These are phyloP conservation scores for Prionailurus viverrinus DNA, from an alignment of 2,113 vertebrate genomes.

Conservation along the genomic window DNA sequence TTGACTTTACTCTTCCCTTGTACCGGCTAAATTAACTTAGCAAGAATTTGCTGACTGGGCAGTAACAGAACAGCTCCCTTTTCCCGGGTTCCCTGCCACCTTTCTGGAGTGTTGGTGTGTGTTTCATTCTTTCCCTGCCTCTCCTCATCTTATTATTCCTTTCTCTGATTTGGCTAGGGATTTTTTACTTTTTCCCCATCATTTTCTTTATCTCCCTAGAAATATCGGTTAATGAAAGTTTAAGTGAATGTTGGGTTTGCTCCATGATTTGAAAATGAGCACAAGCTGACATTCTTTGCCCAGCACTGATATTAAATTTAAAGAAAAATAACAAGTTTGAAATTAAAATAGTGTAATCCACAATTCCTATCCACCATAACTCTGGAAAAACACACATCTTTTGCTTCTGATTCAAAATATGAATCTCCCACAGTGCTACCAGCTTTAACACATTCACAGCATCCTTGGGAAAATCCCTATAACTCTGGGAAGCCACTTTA, in stretches of 20 bases:
- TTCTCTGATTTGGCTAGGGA: conserved; percentile 69
- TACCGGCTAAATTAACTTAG: conserved; percentile 41
- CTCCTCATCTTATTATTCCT: conserved; percentile 10
- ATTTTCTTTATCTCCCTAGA: conserved; percentile 37
- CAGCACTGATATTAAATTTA: background rate
- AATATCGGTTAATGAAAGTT: background rate
- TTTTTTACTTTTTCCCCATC: background rate
- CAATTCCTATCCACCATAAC: background rate
- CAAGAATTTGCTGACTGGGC: conserved; percentile 68
- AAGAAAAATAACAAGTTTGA: conserved; percentile 44
- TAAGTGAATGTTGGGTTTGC: background rate
- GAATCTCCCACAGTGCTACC: conserved; percentile 4
- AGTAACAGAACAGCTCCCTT: conserved; percentile 53
- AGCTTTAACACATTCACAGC: background rate
- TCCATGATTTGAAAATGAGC: background rate
- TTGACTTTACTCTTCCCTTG: conserved; percentile 42
- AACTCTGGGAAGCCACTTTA: background rate
- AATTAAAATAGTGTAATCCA: background rate
- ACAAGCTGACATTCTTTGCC: background rate
- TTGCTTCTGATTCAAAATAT: conserved; percentile 65
- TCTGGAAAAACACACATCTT: conserved; percentile 61
- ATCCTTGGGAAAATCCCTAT: conserved; percentile 71
- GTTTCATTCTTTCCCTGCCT: conserved; percentile 18
- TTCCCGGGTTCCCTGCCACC: conserved; percentile 55
- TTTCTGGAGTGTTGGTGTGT: background rate